Conservation (phyloP, 2,797 vertebrate genomes). For the Taenioides sp. region DNA sequence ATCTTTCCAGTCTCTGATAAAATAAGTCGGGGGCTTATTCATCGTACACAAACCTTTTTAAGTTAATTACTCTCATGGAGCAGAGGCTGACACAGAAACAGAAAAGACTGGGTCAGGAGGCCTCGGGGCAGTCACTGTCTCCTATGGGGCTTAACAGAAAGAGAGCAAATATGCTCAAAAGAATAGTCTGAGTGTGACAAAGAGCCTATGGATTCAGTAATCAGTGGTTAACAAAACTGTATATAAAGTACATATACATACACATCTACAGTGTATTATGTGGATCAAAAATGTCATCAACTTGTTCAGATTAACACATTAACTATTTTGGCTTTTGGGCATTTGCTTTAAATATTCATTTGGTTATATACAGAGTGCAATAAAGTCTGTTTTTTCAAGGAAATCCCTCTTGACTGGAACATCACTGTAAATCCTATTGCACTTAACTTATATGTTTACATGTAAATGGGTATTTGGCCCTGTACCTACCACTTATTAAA, state of each 20-base stretch:
- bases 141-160: slow-evolving; percentile 45
- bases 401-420: neutral
- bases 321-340: too few species aligned
- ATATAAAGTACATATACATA: neutral
- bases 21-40: slow-evolving; percentile 50
- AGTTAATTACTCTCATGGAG: slow-evolving; percentile 71
- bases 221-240: slow-evolving; percentile 25
- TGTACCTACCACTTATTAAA: neutral
- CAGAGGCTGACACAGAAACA: slow-evolving; percentile 73
- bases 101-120: slow-evolving; percentile 48
- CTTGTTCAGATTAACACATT: too few species aligned
- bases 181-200: slow-evolving; percentile 38
- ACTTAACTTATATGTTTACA: neutral
- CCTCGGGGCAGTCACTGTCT: slow-evolving; percentile 55
- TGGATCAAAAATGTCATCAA: neutral
- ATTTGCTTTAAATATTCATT: too few species aligned
- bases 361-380: too few species aligned
- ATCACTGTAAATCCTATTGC: neutral
- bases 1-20: slow-evolving; percentile 46
- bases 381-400: too few species aligned
- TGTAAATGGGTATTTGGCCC: neutral
- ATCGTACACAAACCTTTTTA: slow-evolving; percentile 69
- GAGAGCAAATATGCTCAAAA: slow-evolving; percentile 48
- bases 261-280: neutral
- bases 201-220: slow-evolving; percentile 27